These are phyloP conservation scores for Babyrousa celebensis DNA, from an alignment of 2,797 vertebrate species.

Conservation along the genomic window DNA sequence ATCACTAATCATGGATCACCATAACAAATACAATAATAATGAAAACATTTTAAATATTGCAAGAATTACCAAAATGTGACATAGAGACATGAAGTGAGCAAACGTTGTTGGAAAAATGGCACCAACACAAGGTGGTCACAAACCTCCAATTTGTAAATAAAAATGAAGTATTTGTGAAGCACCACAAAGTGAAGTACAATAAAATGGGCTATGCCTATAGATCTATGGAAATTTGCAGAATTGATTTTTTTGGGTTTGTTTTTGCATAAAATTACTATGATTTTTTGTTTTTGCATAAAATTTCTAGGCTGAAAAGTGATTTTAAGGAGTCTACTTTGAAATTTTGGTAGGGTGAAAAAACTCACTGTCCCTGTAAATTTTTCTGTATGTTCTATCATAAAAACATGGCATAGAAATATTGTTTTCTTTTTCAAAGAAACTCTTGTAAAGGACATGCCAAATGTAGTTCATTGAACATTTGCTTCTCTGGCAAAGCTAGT, in stretches of 20 bases:
- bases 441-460: conserved; percentile 68
- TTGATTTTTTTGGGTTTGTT: not conserved
- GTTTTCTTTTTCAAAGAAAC: conserved; percentile 73
- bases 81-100: not conserved
- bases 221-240: not conserved
- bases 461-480: conserved; percentile 83
- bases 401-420: conserved; percentile 59
- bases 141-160: not conserved
- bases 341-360: conserved; percentile 25
- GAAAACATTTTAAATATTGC: not conserved
- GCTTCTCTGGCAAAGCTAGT: conserved; percentile 83
- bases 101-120: not conserved
- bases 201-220: not conserved
- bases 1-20: not conserved
- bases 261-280: not conserved
- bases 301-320: not conserved
- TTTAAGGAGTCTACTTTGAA: conserved; percentile 56
- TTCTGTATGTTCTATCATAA: conserved; percentile 17
- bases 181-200: not conserved
- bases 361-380: not conserved
- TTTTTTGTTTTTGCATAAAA: no score
- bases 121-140: not conserved
- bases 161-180: not conserved
- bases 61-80: not conserved
- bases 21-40: not conserved